Conservation (phyloP, 2,888 invertebrate genomes). For the Heteromyza rotundicornis region DNA sequence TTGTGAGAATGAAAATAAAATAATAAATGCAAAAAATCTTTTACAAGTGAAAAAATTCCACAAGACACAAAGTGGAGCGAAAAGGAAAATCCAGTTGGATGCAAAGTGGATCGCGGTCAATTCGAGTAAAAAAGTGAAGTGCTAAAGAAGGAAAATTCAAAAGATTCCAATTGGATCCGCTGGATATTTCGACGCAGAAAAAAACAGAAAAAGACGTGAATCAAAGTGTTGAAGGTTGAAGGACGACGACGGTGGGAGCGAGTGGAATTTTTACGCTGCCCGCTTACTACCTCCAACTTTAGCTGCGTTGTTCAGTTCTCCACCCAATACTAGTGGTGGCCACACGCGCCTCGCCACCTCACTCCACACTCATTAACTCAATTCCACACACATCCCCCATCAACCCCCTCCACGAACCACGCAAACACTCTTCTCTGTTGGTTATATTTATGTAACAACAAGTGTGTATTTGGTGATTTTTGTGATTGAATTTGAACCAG, state of each 20-base stretch:
- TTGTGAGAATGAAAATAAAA: slow-evolving; percentile 9
- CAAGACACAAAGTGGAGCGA: too few species aligned
- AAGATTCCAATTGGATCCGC: background rate
- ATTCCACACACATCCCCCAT: slow-evolving; percentile 3
- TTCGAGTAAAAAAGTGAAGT: background rate
- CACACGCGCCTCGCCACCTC: slow-evolving; percentile 1
- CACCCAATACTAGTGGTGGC: too few species aligned
- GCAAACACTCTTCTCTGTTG: too few species aligned
- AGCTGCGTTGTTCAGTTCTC: too few species aligned
- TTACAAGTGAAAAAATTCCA: slow-evolving; percentile 26
- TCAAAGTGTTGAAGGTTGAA: background rate
- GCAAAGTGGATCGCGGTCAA: slow-evolving; percentile 14
- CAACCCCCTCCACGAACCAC: too few species aligned
- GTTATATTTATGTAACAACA: slow-evolving; percentile 56
- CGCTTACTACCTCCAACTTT: background rate
- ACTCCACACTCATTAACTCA: slow-evolving; percentile 17
- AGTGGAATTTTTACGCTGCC: background rate
- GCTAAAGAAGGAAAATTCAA: too few species aligned
- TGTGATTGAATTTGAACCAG: slow-evolving; percentile 29
- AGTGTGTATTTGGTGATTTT: slow-evolving; percentile 37
- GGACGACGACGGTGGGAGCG: slow-evolving; percentile 12
- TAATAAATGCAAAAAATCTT: slow-evolving; percentile 14
- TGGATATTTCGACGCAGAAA: background rate
- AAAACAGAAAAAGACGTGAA: background rate
- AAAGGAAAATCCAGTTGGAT: slow-evolving; percentile 16